phyloP scores from a whole-genome alignment of 2,113 vertebrate genomes.

The Hucho hucho region DNA sequence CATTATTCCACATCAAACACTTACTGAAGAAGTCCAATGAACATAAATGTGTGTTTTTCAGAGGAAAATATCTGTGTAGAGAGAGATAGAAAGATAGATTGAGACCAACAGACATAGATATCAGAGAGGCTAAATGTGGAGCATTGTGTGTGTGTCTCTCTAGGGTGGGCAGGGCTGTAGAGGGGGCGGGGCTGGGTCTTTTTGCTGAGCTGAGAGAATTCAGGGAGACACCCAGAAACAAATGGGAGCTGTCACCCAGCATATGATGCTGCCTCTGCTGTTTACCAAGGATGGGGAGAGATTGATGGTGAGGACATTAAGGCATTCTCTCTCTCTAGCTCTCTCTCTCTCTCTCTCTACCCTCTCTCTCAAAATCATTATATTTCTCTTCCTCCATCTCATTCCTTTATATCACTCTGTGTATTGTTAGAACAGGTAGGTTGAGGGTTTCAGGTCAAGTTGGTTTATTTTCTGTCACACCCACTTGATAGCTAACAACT shows the following conservation, averaged over 20 bases:
- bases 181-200: slow-evolving; percentile 7
- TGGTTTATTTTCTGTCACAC: too few species aligned
- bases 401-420: not conserved
- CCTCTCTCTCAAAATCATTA: not conserved
- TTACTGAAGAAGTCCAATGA: too few species aligned
- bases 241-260: slow-evolving; percentile 65
- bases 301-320: slow-evolving; percentile 48
- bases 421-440: too few species aligned
- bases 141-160: slow-evolving; percentile 6
- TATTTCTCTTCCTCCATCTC: not conserved
- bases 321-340: slow-evolving; percentile 6
- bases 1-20: too few species aligned
- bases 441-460: too few species aligned
- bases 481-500: too few species aligned
- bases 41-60: too few species aligned
- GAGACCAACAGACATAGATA: not conserved
- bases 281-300: slow-evolving; percentile 40
- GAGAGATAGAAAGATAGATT: not conserved
- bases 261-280: slow-evolving; percentile 64
- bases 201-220: slow-evolving; percentile 49
- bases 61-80: slow-evolving; percentile 1
- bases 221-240: slow-evolving; percentile 30
- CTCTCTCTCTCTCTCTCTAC: not conserved
- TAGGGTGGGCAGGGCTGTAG: slow-evolving; percentile 38
- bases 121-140: not conserved